Conservation (phyloP, 2,888 invertebrate genomes). For the Pseudococcus jackbeardsleyi region DNA sequence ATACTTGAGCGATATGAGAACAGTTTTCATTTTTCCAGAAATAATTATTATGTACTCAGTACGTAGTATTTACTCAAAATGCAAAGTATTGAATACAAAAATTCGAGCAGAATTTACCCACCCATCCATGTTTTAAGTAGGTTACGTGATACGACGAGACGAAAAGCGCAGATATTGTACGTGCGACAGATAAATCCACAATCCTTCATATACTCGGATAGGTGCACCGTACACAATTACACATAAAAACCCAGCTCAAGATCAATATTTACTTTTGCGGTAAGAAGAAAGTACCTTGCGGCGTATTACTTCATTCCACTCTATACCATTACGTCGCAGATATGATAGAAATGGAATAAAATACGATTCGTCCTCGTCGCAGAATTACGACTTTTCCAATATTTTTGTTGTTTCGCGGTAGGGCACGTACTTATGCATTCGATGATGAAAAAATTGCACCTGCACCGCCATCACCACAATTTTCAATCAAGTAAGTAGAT, state of each 20-base stretch:
- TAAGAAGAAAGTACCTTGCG: conserved; percentile 2
- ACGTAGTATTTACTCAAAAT: no score
- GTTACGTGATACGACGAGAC: neutral
- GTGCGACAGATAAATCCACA: conserved; percentile 13
- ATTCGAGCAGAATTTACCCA: no score
- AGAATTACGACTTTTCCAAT: neutral
- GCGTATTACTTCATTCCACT: conserved; percentile 11
- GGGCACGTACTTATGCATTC: neutral
- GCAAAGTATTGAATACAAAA: no score
- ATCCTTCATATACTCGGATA: neutral
- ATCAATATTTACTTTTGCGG: conserved; percentile 48
- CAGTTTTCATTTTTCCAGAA: no score
- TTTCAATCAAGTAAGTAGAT: no score
- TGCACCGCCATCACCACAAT: no score
- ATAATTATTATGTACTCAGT: no score
- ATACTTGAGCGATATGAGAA: no score
- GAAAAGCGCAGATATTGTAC: conserved; percentile 13
- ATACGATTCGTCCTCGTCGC: neutral
- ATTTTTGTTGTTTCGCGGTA: neutral
- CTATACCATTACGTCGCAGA: neutral
- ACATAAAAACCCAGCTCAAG: conserved; percentile 21
- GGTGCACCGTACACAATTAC: neutral
- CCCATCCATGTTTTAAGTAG: no score
- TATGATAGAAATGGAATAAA: conserved; percentile 6
- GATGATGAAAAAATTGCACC: no score